Conservation (phyloP, 2,797 vertebrate species). For the Eleutherodactylus coqui region DNA sequence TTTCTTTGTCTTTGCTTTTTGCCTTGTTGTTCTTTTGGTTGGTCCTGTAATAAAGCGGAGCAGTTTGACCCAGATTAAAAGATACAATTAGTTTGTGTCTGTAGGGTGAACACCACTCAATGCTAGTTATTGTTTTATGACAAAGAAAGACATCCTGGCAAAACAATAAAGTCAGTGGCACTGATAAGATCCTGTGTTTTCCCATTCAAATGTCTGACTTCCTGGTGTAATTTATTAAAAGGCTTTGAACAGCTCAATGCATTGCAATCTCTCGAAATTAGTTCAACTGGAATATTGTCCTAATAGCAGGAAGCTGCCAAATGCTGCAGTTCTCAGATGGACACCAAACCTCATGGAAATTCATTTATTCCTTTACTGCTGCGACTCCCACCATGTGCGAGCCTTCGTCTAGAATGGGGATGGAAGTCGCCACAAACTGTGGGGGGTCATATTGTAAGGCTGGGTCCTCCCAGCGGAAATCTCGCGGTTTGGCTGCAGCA, state of each 20-base stretch:
- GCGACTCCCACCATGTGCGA: constrained; percentile 1
- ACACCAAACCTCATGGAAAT: constrained; percentile 40
- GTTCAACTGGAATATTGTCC: constrained; percentile 64
- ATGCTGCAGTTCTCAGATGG: constrained; percentile 23
- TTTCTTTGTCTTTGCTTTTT: constrained; percentile 58
- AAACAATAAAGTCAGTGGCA: constrained; percentile 75
- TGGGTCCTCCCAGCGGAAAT: too few species aligned
- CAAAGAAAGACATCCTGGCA: constrained; percentile 75
- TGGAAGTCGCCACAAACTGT: neutral
- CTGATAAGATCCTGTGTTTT: constrained; percentile 71
- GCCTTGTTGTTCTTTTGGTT: constrained; percentile 67
- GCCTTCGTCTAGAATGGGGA: neutral
- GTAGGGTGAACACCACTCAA: constrained; percentile 81
- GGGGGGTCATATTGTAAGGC: neutral
- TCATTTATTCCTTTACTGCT: constrained; percentile 24
- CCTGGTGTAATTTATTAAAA: constrained; percentile 74
- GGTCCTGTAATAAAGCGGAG: constrained; percentile 80
- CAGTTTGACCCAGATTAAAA: constrained; percentile 84
- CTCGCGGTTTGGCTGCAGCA: too few species aligned
- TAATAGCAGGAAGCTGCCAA: constrained; percentile 62
- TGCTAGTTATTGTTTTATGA: constrained; percentile 80
- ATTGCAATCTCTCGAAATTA: constrained; percentile 62
- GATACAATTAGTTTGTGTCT: constrained; percentile 83
- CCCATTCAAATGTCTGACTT: constrained; percentile 63
- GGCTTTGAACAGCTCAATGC: constrained; percentile 63